Evolutionary conservation across 1,140 invertebrate genomes (phyloP).

Genomic region (Trachelipus rathkii): DNA sequence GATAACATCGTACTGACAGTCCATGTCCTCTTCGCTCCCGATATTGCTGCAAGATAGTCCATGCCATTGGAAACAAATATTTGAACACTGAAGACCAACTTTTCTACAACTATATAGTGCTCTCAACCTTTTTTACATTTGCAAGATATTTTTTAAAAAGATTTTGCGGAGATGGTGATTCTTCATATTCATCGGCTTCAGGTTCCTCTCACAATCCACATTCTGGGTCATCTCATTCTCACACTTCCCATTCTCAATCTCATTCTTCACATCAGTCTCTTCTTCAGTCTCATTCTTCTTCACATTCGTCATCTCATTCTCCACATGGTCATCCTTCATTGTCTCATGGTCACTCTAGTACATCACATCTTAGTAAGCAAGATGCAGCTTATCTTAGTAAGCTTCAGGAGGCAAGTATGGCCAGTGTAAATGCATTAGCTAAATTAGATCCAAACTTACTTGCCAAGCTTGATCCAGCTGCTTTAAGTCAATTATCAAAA

Average conservation of each 20-base stretch:
- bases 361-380: slow-evolving; percentile 37
- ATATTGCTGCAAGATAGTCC: too few relatives aligned
- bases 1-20: too few relatives aligned
- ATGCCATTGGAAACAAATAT: too few relatives aligned
- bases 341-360: slow-evolving; percentile 12
- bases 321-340: slow-evolving; percentile 24
- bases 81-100: too few relatives aligned
- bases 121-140: too few relatives aligned
- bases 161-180: slow-evolving; percentile 40
- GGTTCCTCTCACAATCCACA: background rate
- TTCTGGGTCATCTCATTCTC: slow-evolving; percentile 14
- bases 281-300: slow-evolving; percentile 26
- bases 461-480: slow-evolving; percentile 39
- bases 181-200: slow-evolving; percentile 22
- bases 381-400: slow-evolving; percentile 41
- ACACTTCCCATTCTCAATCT: slow-evolving; percentile 27
- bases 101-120: too few relatives aligned
- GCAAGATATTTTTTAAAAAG: too few relatives aligned
- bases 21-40: too few relatives aligned
- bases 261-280: slow-evolving; percentile 34
- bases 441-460: slow-evolving; percentile 42
- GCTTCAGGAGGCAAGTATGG: slow-evolving; percentile 43
- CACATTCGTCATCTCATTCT: slow-evolving; percentile 29
- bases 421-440: slow-evolving; percentile 41
- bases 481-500: slow-evolving; percentile 40